Base-by-base conservation (phyloP, 2,888 invertebrate species). In the Stomorhina lunata region DNA sequence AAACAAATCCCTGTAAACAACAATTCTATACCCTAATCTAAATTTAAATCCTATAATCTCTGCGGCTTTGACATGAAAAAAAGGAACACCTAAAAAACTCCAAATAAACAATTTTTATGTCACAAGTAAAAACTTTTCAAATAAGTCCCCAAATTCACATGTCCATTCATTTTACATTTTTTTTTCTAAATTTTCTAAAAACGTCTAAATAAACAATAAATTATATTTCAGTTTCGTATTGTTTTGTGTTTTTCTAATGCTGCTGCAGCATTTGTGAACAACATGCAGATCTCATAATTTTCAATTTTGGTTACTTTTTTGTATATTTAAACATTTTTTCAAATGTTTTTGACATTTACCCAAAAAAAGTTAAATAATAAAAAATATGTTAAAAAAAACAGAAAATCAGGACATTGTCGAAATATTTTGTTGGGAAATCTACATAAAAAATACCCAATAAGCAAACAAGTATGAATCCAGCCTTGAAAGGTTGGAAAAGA, bases 251-350 rank as follows among this genome's bases (percentile, higher is more conserved):
- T 50, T 50, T 2, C 25, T 32, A 17, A 7, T 55, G 43, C 10
- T 66, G 68, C 40, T 32, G 59, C 68, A 68, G 53, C 61, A 69
- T 77, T 63, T 69, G 61, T 61, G 43, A 69, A 69, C 59, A 59
- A 68, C 77, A 77, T 69, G 77, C 77, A 77, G 77, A 77, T 69
- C 69, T 69, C 61, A 77, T 77, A 77, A 61, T 69, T 77, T 77
- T 68, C n/a, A 50, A n/a, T 66, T 66, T n/a, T n/a, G n/a, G n/a
- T 43, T 20, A 65, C 48, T 37, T 66, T 55, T 48, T 20, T 10
- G 37, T 9, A 53, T 29, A 29, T 40, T 12, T 10, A 9, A 12
- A 15, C 12, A 25, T 37, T 37, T 48, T 10, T 37, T 15, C 43
- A 40, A 4, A 20, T 29, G 43, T 15, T 43, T 55, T 53, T 73